Evolutionary conservation across 64 coral and sea anemone genomes (phyloP).

Genomic region (Montipora efflorescens): DNA sequence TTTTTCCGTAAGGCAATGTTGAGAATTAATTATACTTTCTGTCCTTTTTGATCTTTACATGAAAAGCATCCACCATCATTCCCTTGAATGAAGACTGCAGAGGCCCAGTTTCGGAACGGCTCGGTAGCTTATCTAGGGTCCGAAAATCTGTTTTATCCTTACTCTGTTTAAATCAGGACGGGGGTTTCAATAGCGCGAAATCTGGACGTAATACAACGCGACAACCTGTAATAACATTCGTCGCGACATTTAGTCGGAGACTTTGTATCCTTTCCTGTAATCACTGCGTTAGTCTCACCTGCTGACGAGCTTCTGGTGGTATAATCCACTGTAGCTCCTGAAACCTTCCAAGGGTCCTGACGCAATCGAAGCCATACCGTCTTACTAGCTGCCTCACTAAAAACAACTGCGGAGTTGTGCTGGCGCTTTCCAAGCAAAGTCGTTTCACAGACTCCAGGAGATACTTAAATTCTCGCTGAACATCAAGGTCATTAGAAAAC

Average conservation of each 20-base stretch:
- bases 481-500: neutral
- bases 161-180: no score
- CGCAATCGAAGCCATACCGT: constrained; percentile 46
- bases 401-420: constrained; percentile 8
- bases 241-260: no score
- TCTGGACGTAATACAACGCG: no score
- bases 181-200: no score
- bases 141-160: no score
- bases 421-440: neutral
- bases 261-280: no score
- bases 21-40: neutral
- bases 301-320: constrained; percentile 12
- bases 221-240: no score
- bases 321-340: constrained; percentile 48
- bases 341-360: neutral
- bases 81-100: neutral
- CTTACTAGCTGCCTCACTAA: constrained; percentile 53
- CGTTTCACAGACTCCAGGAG: neutral
- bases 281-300: neutral
- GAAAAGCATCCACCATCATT: no score
- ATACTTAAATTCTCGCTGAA: neutral
- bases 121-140: no score
- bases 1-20: neutral
- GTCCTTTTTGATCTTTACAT: neutral
- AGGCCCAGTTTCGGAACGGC: no score